Conservation (phyloP, 1,140 invertebrate genomes). For the Achatina immaculata region DNA sequence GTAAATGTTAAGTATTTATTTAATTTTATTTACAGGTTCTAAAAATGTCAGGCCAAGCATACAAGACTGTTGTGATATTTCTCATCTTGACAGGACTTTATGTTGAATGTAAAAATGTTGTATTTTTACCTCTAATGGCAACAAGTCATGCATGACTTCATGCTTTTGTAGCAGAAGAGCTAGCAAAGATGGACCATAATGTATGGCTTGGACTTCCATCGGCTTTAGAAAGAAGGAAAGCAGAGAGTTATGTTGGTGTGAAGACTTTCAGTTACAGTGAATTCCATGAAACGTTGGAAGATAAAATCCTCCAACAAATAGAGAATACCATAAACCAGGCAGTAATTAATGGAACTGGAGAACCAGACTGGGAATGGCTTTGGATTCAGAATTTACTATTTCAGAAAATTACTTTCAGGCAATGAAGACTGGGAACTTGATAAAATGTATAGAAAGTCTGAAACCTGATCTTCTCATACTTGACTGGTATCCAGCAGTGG, state of each 20-base stretch:
- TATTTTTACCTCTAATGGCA: conserved; percentile 54
- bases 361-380: neutral
- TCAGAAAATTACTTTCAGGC: neutral
- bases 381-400: neutral
- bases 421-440: neutral
- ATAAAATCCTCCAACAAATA: neutral
- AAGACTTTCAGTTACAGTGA: conserved; percentile 20
- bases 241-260: conserved; percentile 42
- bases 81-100: neutral
- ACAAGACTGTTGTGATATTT: neutral
- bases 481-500: neutral
- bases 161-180: conserved; percentile 38
- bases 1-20: too few species aligned
- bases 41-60: too few species aligned
- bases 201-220: neutral
- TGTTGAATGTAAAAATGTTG: conserved; percentile 39
- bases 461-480: neutral
- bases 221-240: conserved; percentile 46
- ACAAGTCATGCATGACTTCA: conserved; percentile 57
- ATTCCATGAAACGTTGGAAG: conserved; percentile 3
- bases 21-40: too few species aligned
- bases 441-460: neutral
- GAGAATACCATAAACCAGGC: neutral
- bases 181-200: neutral
- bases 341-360: neutral